Evolutionary conservation across 2,113 vertebrate genomes (phyloP), one percentile per base, ranked within the genome.

Genomic region (Ctenomys sociabilis): DNA sequence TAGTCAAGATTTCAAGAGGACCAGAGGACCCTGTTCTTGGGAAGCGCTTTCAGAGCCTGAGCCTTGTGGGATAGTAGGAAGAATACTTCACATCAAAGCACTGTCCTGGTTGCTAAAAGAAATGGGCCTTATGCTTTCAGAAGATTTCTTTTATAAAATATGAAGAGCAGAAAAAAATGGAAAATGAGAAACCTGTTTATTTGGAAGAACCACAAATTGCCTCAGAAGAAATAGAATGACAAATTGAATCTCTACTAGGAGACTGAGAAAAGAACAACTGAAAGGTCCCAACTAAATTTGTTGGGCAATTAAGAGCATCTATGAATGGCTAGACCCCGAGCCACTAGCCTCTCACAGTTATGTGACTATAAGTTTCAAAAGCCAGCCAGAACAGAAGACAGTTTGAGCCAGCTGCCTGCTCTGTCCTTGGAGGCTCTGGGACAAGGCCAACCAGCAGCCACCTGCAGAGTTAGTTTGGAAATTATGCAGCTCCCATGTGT

Each of bases 271-370:
- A 93, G 87, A 63, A 40, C 91, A 89, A 45, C 13, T n/a, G 11
- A 93, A 43, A 87, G 94, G 80, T 78, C 28, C 85, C 73, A 91
- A 93, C 68, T 75, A 83, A 93, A 85, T 87, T 43, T 45, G 45
- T 86, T 28, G 10, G 59, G 54, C 14, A 95, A 80, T 90, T 61
- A 63, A 95, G 89, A 91, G 8, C 45, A 81, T 40, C 70, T 85
- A 66, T 14, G 61, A 68, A 40, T 75, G 35, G n/a, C 81, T 84
- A 91, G 54, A 40, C 57, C 45, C 37, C 64, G 85, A 75, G 35
- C 61, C 35, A 81, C 90, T 45, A 61, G 21, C 43, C 92, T 93
- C 24, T 84, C 59, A 52, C 7, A 35, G 78, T 40, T 77, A 86
- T 13, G 52, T 95, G 59, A 95, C 45, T 43, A 37, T n/a, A 77